Percentiles rank a stretch among this genome's conserved stretches.
phyloP scores from a whole-genome alignment of 2,113 vertebrate genomes.

The Cygnus buccinator region DNA sequence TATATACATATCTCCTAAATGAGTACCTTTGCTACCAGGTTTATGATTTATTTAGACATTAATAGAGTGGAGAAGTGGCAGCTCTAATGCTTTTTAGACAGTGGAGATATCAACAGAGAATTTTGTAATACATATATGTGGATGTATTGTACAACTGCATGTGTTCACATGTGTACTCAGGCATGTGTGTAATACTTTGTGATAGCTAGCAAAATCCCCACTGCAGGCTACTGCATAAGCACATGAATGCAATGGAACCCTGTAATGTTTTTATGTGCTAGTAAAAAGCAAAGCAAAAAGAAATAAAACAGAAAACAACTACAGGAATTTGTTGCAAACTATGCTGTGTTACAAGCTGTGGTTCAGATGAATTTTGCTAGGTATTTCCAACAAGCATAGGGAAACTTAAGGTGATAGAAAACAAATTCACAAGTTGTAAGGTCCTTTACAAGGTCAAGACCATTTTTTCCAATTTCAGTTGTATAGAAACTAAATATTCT shows the following conservation, averaged over 20 bases:
- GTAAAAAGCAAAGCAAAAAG: not conserved
- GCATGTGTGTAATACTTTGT: accelerated
- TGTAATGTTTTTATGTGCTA: not conserved
- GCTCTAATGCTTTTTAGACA: not conserved
- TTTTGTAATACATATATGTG: not conserved
- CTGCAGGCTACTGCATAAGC: not conserved
- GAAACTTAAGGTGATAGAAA: not conserved
- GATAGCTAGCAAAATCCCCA: not conserved
- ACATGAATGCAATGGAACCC: not conserved
- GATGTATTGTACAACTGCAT: not conserved
- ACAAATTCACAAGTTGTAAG: not conserved
- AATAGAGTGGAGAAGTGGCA: not conserved
- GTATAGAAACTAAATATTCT: not conserved
- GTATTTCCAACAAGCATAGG: not conserved
- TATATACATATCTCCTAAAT: not conserved
- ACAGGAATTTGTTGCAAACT: not conserved
- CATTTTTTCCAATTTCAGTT: not conserved
- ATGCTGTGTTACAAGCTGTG: not conserved
- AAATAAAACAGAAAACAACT: not conserved
- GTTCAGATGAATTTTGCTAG: not conserved
- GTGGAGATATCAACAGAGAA: not conserved
- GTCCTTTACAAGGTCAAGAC: not conserved
- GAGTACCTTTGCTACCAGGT: not conserved
- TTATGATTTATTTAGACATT: not conserved
- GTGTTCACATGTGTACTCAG: not conserved